Evolutionary conservation across 2,888 invertebrate genomes (phyloP).

Genomic region (Atrina japonica): DNA sequence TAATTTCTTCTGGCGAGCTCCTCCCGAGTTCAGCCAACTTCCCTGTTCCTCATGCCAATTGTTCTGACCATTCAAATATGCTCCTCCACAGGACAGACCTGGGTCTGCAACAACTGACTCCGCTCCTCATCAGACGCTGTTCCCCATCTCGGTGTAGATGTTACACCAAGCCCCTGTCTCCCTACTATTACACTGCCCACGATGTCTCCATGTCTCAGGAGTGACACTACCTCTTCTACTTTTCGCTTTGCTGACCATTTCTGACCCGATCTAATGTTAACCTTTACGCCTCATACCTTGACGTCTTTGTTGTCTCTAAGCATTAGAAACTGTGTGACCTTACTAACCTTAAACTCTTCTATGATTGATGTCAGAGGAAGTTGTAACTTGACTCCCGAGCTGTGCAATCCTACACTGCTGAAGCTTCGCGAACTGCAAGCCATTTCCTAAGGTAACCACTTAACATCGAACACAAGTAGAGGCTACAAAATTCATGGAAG

Average conservation of each 20-base stretch:
- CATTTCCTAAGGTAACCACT: constrained; percentile 30
- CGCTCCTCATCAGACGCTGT: constrained; percentile 2
- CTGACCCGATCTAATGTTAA: constrained; percentile 13
- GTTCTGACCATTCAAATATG: constrained; percentile 4
- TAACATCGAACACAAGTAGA: constrained; percentile 34
- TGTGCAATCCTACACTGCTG: constrained; percentile 36
- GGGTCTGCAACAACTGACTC: neutral
- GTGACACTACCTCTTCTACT: constrained; percentile 31
- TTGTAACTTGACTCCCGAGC: constrained; percentile 35
- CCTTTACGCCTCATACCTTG: constrained; percentile 10
- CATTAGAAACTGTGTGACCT: constrained; percentile 30
- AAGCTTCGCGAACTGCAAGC: constrained; percentile 41
- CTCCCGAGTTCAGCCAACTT: constrained; percentile 17
- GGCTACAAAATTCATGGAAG: constrained; percentile 35
- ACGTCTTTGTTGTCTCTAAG: constrained; percentile 28
- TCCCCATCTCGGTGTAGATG: neutral
- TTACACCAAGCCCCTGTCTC: constrained; percentile 5
- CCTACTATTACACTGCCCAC: constrained; percentile 1
- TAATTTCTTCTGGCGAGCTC: neutral
- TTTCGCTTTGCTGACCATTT: constrained; percentile 30
- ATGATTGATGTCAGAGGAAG: constrained; percentile 37
- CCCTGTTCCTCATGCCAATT: constrained; percentile 17
- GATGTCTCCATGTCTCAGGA: constrained; percentile 22
- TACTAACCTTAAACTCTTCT: constrained; percentile 43
- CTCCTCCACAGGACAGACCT: constrained; percentile 1